Conservation (phyloP, 2,113 vertebrate species). For the Eurypyga helias region DNA sequence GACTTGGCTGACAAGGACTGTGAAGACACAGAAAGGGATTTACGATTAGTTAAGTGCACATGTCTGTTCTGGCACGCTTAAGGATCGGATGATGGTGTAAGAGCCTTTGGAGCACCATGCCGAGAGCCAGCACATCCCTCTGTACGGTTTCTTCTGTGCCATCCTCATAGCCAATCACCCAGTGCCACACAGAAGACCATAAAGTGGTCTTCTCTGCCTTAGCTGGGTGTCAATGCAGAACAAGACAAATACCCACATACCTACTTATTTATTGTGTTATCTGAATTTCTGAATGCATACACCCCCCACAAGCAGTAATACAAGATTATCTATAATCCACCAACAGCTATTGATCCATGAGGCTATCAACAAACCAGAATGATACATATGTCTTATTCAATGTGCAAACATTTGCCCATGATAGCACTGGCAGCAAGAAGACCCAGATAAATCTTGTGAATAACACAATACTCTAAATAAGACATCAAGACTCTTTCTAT, state of each 20-base stretch:
- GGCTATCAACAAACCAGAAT: not conserved
- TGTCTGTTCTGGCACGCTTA: not conserved
- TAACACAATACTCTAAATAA: not conserved
- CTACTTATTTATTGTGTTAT: not conserved
- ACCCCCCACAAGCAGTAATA: not conserved
- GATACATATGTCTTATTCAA: not conserved
- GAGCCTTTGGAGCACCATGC: not conserved
- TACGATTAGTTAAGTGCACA: not conserved
- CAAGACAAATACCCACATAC: not conserved
- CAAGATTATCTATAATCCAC: not conserved
- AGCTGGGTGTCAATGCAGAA: not conserved
- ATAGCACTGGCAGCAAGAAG: not conserved
- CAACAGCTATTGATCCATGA: slow-evolving; percentile 28
- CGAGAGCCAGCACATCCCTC: not conserved
- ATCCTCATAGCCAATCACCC: not conserved
- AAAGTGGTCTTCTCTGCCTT: not conserved
- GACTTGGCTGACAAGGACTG: not conserved
- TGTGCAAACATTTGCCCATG: not conserved
- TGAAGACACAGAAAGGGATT: not conserved
- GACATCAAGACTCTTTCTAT: not conserved
- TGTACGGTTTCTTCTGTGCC: not conserved
- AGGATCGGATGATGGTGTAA: rapidly evolving
- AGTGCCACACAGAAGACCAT: not conserved
- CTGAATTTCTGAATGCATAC: not conserved
- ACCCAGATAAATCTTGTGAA: slow-evolving; percentile 9